phyloP scores from a whole-genome alignment of 92 coral and sea anemone genomes.

The Zoanthus sansibaricus region DNA sequence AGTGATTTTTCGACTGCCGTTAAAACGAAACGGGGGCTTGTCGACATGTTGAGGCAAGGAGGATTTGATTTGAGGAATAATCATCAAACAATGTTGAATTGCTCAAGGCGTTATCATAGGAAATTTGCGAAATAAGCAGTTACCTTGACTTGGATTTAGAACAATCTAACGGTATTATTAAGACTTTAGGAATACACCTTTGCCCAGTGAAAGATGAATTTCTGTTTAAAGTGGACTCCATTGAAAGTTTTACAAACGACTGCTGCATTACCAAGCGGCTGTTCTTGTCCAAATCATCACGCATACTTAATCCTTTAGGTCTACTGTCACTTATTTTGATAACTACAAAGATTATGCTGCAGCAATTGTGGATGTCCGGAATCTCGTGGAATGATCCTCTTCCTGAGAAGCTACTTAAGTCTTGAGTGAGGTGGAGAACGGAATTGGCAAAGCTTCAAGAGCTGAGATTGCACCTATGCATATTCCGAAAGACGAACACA shows the following conservation, averaged over 20 bases:
- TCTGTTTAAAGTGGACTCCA: constrained; percentile 4
- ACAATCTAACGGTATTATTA: neutral
- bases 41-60: neutral
- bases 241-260: constrained; percentile 31
- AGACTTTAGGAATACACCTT: no score
- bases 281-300: neutral
- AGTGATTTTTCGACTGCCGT: constrained; percentile 25
- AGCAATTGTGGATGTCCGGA: constrained; percentile 23
- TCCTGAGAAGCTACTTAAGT: constrained; percentile 8
- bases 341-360: constrained; percentile 32
- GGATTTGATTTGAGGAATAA: neutral
- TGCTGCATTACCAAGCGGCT: constrained; percentile 9
- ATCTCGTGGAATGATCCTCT: constrained; percentile 41
- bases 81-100: constrained; percentile 16
- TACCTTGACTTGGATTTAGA: neutral
- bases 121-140: constrained; percentile 20
- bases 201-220: no score
- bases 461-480: neutral
- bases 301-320: constrained; percentile 20
- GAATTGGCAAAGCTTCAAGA: constrained; percentile 12
- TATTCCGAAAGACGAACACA: neutral
- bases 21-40: constrained; percentile 1
- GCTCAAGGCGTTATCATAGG: neutral
- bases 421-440: neutral
- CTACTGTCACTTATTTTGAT: constrained; percentile 23